phyloP scores from a whole-genome alignment of 2,888 invertebrate species.

The Silvanus unidentatus region DNA sequence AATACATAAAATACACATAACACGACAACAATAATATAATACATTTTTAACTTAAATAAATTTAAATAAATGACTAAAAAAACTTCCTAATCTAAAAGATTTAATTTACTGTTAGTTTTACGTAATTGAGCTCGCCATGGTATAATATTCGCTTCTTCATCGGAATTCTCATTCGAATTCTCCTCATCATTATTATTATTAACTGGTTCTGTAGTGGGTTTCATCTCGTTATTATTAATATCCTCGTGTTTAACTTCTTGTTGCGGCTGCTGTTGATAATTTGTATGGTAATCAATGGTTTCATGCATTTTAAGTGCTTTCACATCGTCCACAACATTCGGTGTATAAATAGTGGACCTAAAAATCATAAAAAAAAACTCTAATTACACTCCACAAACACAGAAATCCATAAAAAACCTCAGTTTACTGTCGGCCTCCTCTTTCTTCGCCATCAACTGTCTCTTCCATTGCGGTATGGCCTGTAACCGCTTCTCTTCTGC shows the following conservation, averaged over 20 bases:
- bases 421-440: conserved; percentile 71
- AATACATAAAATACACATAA: no score
- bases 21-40: no score
- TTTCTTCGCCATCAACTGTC: conserved; percentile 77
- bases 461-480: conserved; percentile 90
- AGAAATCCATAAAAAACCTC: conserved; percentile 61
- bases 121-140: conserved; percentile 86
- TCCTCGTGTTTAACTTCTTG: conserved; percentile 35
- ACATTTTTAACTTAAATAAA: no score
- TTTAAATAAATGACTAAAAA: no score
- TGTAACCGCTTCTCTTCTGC: conserved; percentile 79
- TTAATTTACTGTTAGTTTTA: conserved; percentile 85
- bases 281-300: conserved; percentile 46
- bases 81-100: conserved; percentile 65
- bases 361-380: conserved; percentile 3
- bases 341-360: conserved; percentile 66
- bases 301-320: conserved; percentile 45
- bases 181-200: conserved; percentile 26
- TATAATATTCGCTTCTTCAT: conserved; percentile 63
- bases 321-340: conserved; percentile 61
- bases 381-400: neutral
- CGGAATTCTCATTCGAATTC: conserved; percentile 46
- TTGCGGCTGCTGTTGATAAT: no score
- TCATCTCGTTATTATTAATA: conserved; percentile 39
- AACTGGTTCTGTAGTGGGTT: conserved; percentile 29